phyloP scores from a whole-genome alignment of 1,140 invertebrate species.

The Antheraea mylitta region DNA sequence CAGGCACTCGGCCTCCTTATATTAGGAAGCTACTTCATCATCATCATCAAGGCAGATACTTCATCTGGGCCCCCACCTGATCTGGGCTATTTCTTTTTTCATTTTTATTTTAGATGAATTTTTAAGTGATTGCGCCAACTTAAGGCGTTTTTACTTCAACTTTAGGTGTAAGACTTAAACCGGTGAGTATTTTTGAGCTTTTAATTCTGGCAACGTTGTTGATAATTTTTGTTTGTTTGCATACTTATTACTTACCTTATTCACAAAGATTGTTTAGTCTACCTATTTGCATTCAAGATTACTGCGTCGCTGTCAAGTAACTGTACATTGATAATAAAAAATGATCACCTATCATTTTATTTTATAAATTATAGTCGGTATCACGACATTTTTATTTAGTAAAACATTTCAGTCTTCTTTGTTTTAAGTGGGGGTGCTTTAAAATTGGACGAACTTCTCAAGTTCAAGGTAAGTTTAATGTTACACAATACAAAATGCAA shows the following conservation, averaged over 20 bases:
- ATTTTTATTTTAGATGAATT: too few species aligned
- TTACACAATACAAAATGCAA: neutral
- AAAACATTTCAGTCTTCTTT: neutral
- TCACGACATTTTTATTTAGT: neutral
- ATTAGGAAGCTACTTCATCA: too few species aligned
- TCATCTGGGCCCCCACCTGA: too few species aligned
- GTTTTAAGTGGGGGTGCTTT: neutral
- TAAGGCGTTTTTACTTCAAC: too few species aligned
- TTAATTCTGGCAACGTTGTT: neutral
- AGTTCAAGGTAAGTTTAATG: constrained; percentile 25
- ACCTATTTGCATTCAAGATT: neutral
- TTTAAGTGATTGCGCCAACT: too few species aligned
- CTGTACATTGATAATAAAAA: constrained; percentile 9
- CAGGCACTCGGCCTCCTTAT: too few species aligned
- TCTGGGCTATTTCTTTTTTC: too few species aligned
- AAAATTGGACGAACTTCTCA: constrained; percentile 6
- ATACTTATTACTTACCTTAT: constrained; percentile 7
- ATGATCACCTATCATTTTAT: neutral
- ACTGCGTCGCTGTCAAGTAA: constrained; percentile 13
- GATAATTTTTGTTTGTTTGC: constrained; percentile 15
- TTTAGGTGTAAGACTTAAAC: too few species aligned
- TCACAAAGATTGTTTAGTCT: neutral
- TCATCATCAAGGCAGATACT: too few species aligned
- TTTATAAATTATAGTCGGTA: constrained; percentile 1
- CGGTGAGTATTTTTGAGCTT: neutral